phyloP scores from a whole-genome alignment of 2,113 vertebrate species.

The Rhineura floridana region DNA sequence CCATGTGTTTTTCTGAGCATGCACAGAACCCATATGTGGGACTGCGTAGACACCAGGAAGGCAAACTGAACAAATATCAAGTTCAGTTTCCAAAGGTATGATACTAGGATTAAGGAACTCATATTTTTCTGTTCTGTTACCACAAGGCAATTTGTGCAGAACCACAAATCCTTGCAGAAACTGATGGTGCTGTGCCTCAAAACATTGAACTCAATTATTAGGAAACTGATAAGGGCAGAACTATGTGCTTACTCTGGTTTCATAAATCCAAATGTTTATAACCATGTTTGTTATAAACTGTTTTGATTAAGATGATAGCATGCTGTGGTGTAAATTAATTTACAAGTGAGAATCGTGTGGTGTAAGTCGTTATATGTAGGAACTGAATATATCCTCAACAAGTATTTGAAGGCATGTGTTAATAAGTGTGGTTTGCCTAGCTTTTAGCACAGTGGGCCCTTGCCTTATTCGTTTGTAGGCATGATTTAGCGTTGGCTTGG shows the following conservation, averaged over 20 bases:
- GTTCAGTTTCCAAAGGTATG: not conserved
- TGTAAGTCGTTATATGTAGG: not conserved
- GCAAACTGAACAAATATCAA: not conserved
- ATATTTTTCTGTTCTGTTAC: not conserved
- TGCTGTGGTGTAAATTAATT: slow-evolving; percentile 1
- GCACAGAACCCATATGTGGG: no score
- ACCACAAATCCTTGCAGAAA: not conserved
- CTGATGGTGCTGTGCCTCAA: not conserved
- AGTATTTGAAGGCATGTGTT: not conserved
- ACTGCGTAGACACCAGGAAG: not conserved
- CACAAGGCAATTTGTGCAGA: not conserved
- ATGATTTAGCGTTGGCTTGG: slow-evolving; percentile 19
- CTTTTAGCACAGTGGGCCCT: slow-evolving; percentile 14
- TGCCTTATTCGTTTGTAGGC: slow-evolving; percentile 1
- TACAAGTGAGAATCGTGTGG: not conserved
- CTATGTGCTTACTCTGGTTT: not conserved
- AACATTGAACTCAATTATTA: not conserved
- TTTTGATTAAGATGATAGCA: slow-evolving; percentile 11
- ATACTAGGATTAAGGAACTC: not conserved
- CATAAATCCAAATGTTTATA: not conserved
- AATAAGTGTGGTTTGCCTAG: slow-evolving; percentile 10
- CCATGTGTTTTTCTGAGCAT: not conserved
- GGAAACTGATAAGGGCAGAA: not conserved
- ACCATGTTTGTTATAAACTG: not conserved
- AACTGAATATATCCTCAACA: slow-evolving; percentile 1